These are phyloP conservation scores for Colletes latitarsis DNA, from an alignment of 1,140 invertebrate genomes.

Conservation along the genomic window DNA sequence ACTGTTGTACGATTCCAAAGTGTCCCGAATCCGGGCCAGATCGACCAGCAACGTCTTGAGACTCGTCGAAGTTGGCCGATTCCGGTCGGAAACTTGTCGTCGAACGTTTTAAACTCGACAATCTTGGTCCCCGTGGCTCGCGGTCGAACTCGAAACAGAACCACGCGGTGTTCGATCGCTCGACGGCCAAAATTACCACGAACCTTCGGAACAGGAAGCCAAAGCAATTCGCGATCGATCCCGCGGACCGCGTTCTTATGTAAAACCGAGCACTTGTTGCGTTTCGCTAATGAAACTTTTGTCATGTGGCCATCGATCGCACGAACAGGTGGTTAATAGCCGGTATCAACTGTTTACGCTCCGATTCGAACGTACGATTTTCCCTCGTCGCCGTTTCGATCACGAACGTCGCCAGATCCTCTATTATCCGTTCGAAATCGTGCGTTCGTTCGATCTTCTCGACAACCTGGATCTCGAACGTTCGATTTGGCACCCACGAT, in stretches of 20 bases:
- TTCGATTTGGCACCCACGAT: too few species aligned
- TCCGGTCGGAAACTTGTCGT: slow-evolving; percentile 1
- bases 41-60: too few species aligned
- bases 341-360: slow-evolving; percentile 1
- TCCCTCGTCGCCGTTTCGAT: slow-evolving; percentile 8
- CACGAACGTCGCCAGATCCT: not conserved
- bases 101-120: not conserved
- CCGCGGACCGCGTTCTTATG: slow-evolving; percentile 10
- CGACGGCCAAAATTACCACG: too few species aligned
- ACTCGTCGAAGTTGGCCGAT: not conserved
- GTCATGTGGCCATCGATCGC: slow-evolving; percentile 33
- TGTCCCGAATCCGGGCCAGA: too few species aligned
- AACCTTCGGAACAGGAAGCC: slow-evolving; percentile 5
- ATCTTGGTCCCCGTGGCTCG: not conserved
- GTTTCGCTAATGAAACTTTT: slow-evolving; percentile 50
- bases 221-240: not conserved
- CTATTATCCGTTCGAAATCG: too few species aligned
- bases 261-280: slow-evolving; percentile 33
- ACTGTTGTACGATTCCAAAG: too few species aligned
- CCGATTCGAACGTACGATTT: not conserved
- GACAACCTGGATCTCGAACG: too few species aligned
- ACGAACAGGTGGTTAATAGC: slow-evolving; percentile 47
- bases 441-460: too few species aligned
- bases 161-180: not conserved
- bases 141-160: too few species aligned